A percentile compares a stretch with the other conserved stretches of the same genome.
Conservation (phyloP, 2,797 vertebrate species). For the Phoebastria nigripes region DNA sequence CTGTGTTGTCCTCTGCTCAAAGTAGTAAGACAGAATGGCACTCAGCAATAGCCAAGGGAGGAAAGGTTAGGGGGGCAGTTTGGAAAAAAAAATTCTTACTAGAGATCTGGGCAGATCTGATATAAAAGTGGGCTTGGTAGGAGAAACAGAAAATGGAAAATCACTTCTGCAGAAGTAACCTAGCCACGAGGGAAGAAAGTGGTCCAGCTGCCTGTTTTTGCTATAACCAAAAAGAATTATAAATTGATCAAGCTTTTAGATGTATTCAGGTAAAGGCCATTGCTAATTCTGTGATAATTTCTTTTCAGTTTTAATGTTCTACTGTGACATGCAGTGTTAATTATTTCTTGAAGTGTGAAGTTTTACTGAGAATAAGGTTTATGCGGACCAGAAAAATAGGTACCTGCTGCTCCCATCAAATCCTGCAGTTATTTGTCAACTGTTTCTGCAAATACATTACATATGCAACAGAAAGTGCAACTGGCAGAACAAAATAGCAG, state of each 20-base stretch:
- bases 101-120: not conserved
- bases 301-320: not conserved
- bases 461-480: not conserved
- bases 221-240: not conserved
- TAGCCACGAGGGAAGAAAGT: not conserved
- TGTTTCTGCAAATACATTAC: not conserved
- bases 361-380: not conserved
- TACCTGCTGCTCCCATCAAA: not conserved
- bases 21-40: not conserved
- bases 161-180: not conserved
- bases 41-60: not conserved
- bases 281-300: not conserved
- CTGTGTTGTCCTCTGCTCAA: not conserved
- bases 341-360: conserved; percentile 13
- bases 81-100: not conserved
- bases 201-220: not conserved
- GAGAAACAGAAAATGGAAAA: not conserved
- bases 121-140: not conserved
- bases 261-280: not conserved
- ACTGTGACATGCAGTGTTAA: not conserved
- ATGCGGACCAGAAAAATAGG: not conserved
- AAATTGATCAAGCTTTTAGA: not conserved
- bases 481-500: not conserved
- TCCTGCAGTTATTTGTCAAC: conserved; percentile 4
- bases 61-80: not conserved